Percentiles rank a stretch among this genome's conserved stretches.
Evolutionary conservation across 92 coral and sea anemone genomes (phyloP).

Genomic region (Pocillopora meandrina): DNA sequence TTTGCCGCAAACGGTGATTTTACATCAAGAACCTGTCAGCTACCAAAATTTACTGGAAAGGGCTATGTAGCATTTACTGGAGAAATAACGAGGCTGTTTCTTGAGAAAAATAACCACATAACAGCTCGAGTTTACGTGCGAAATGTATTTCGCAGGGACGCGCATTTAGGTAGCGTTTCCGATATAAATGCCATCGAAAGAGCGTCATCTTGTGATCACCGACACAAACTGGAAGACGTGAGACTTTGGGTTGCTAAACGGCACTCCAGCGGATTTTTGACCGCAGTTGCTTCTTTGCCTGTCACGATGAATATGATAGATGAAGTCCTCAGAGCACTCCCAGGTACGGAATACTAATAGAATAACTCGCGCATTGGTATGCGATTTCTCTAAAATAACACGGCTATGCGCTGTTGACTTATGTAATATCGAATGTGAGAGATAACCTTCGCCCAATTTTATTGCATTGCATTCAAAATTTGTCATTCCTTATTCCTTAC

Average conservation of each 20-base stretch:
- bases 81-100: slow-evolving; percentile 50
- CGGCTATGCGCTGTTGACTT: not conserved
- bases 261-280: slow-evolving; percentile 73
- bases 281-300: slow-evolving; percentile 64
- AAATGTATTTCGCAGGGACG: slow-evolving; percentile 54
- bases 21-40: slow-evolving; percentile 52
- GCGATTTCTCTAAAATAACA: slow-evolving; percentile 21
- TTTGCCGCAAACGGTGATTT: slow-evolving; percentile 39
- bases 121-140: slow-evolving; percentile 60
- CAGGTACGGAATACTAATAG: slow-evolving; percentile 9
- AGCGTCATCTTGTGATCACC: slow-evolving; percentile 80
- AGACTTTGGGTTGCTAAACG: slow-evolving; percentile 85
- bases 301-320: slow-evolving; percentile 46
- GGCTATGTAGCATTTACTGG: slow-evolving; percentile 71
- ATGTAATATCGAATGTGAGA: not conserved
- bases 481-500: not conserved
- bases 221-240: slow-evolving; percentile 73
- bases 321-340: slow-evolving; percentile 39
- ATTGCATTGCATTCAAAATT: not conserved
- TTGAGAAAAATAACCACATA: slow-evolving; percentile 42
- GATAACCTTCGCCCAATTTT: not conserved
- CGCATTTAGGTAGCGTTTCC: slow-evolving; percentile 28
- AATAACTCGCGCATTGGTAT: not conserved
- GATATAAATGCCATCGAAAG: slow-evolving; percentile 57
- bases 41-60: slow-evolving; percentile 70